These are phyloP conservation scores for Sipha flava DNA, from an alignment of 1,140 invertebrate species.

Conservation along the genomic window DNA sequence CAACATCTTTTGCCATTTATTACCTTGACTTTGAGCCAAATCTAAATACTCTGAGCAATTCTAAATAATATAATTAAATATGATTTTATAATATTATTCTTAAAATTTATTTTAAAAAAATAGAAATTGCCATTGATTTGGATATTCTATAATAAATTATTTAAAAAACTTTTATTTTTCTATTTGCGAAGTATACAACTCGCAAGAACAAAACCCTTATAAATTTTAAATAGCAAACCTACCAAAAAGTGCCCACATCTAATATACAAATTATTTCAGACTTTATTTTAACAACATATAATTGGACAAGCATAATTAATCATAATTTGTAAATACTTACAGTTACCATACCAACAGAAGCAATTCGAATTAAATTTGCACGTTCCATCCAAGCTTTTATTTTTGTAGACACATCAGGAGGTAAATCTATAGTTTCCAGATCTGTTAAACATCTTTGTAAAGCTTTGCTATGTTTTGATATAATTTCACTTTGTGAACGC, in stretches of 20 bases:
- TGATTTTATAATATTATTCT: not conserved
- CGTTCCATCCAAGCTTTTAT: conserved; percentile 78
- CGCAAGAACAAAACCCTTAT: too few relatives aligned
- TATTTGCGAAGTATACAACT: too few relatives aligned
- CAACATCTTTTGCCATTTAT: conserved; percentile 82
- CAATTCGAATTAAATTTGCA: conserved; percentile 85
- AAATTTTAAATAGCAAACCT: too few relatives aligned
- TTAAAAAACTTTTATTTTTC: too few relatives aligned
- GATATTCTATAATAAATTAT: too few relatives aligned
- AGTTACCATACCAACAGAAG: conserved; percentile 91
- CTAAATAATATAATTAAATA: conserved; percentile 45
- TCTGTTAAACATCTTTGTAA: conserved; percentile 78
- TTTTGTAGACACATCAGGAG: conserved; percentile 50
- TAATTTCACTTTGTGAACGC: conserved; percentile 59
- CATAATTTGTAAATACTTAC: conserved; percentile 52
- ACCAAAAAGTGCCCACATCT: too few relatives aligned
- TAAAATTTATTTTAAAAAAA: not conserved
- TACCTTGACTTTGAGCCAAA: conserved; percentile 73
- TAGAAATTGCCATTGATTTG: too few relatives aligned
- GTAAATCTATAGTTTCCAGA: conserved; percentile 62
- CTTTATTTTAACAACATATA: too few relatives aligned
- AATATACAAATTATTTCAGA: too few relatives aligned
- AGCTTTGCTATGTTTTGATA: conserved; percentile 74
- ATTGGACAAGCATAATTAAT: not conserved
- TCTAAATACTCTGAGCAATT: conserved; percentile 83